Base-by-base conservation (phyloP, 2,888 invertebrate species). In the Orthosia cruda region DNA sequence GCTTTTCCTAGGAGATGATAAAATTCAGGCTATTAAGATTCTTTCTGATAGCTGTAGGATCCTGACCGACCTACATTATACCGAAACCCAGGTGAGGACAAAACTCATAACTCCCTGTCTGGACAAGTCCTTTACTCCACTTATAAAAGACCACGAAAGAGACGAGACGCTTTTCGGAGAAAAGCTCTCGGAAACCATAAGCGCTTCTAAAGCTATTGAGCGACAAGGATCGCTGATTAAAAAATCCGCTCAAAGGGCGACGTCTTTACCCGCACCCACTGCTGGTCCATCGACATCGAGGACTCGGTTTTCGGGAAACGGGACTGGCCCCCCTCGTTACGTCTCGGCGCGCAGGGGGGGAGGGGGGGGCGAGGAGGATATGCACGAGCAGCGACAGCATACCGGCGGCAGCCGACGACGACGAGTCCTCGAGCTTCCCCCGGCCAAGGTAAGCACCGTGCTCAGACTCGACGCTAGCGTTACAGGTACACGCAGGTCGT, bases 61-160 rank as follows among this genome's bases (percentile, higher is more conserved):
- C 26, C 26, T 26, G 26, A 26, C 26, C 26, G 26, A 26, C 26
- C 26, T 3, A 4, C 4, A 26, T 26, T 26, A 26, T 4, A 26
- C 26, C 26, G 26, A 26, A 26, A 26, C 26, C 4, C 26, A 26
- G 26, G 4, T 26, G 26, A 26, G 26, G 26, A 26, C 26, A 26
- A 26, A 26, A 26, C 26, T 26, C 26, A 26, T 4, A 26, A 26
- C 26, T 26, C 26, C 26, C 26, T 26, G 32, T 59, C 59, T n/a
- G 59, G 32, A 59, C 59, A 59, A 59, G 32, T 59, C 59, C 32
- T 16, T 47, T 47, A 59, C 4, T 1, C 59, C 32, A 32, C 32
- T 59, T 59, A 32, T 59, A 32, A 59, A 59, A 57, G 57, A 16
- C 16, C 57, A 57, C 57, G 16, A 57, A 57, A 57, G 57, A 57